Evolutionary conservation across 2,797 vertebrate species (phyloP), one percentile per base, ranked within the genome.

Genomic region (Pelobates cultripes): DNA sequence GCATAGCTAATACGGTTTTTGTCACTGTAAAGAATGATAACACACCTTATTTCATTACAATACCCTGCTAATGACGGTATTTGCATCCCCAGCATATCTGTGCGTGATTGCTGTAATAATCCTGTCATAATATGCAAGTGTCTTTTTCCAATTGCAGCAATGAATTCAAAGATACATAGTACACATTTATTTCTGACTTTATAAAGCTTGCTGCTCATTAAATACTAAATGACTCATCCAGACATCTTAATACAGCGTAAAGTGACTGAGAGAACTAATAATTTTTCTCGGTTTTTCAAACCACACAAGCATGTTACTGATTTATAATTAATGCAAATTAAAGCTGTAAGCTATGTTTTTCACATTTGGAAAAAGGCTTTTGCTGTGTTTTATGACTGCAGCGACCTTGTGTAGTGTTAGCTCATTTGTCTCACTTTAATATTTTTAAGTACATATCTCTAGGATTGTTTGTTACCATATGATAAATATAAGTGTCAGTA

Each of bases 141-240:
- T 94, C 95, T 95, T 89, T 91, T 93, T 93, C 93, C 93, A 93
- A 94, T 95, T 94, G 92, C 89, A 89, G 91, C 93, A 93, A 94
- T 93, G 90, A 94, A 92, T 93, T 94, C 94, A 94, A 94, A 93
- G 92, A 94, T 94, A 92, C 93, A 92, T 94, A 93, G 92, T 93
- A 90, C 90, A 90, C 94, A 96, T 96, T 96, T 96, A 96, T 96
- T 94, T 94, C 93, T 94, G 96, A 95, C 96, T 97, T 95, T 91
- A 94, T 97, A 96, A 98, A 96, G 95, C 95, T 95, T 94, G 94
- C 94, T 94, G 94, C 95, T 95, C 94, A 96, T 97, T 98, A 98
- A 96, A 96, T 91, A 92, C 95, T 97, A 97, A 98, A 97, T 96
- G 96, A 95, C 95, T 97, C 96, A 94, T 97, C 94, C 95, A 96